Conservation (phyloP, 1,140 invertebrate species). For the Bombus consobrinus region DNA sequence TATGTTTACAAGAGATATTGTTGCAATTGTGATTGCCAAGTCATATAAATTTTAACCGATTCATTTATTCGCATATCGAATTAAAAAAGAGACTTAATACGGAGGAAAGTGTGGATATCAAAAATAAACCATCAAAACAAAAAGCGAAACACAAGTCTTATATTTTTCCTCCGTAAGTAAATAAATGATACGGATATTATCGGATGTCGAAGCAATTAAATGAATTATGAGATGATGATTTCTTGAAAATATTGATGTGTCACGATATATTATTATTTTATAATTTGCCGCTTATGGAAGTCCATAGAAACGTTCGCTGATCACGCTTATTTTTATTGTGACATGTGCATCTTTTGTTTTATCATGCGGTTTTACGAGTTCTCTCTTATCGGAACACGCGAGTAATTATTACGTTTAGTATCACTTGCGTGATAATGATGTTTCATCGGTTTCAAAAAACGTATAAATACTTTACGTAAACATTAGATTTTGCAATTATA, state of each 20-base stretch:
- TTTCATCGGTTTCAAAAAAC: no score
- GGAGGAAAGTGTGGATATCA: neutral
- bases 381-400: neutral
- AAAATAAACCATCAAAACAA: neutral
- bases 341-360: constrained; percentile 10
- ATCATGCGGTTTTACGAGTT: constrained; percentile 7
- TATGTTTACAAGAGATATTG: neutral
- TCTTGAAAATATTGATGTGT: neutral
- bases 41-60: neutral
- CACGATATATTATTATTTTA: neutral
- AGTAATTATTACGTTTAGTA: neutral
- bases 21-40: neutral
- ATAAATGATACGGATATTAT: neutral
- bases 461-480: no score
- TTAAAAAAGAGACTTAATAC: no score
- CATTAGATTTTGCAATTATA: no score
- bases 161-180: neutral
- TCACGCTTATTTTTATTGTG: neutral
- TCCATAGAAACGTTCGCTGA: neutral
- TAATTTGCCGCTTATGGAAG: neutral
- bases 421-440: neutral
- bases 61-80: neutral
- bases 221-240: neutral
- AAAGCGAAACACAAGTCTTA: neutral
- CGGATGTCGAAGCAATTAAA: neutral